Evolutionary conservation across 1,140 invertebrate species (phyloP).

Genomic region (Choristoneura fumiferana): DNA sequence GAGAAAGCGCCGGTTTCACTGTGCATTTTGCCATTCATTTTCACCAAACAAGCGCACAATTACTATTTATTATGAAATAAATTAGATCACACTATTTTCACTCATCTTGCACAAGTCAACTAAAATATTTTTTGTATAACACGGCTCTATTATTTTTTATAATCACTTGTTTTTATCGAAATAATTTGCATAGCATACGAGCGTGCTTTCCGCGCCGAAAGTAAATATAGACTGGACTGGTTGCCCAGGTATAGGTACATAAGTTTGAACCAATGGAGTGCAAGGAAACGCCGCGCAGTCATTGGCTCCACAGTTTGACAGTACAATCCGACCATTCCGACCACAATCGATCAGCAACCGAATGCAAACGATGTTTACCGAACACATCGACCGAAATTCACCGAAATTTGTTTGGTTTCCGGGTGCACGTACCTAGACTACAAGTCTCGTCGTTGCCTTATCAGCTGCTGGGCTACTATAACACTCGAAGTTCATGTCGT

Average conservation of each 20-base stretch:
- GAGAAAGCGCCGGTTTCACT: constrained; percentile 73
- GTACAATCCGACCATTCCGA: constrained; percentile 15
- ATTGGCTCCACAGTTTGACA: constrained; percentile 36
- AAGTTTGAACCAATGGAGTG: not conserved
- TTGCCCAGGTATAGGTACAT: constrained; percentile 12
- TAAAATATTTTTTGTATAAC: constrained; percentile 14
- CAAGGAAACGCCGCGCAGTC: constrained; percentile 17
- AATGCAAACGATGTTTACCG: constrained; percentile 17
- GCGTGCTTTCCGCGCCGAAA: constrained; percentile 28
- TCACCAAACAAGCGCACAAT: constrained; percentile 44
- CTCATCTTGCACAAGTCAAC: constrained; percentile 28
- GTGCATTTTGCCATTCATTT: constrained; percentile 77
- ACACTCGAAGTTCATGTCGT: no score
- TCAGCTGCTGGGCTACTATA: no score
- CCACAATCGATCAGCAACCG: constrained; percentile 30
- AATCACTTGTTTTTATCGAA: constrained; percentile 34
- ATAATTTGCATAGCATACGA: constrained; percentile 24
- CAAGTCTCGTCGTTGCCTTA: no score
- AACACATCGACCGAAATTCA: no score
- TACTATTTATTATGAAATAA: constrained; percentile 26
- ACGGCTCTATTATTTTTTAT: constrained; percentile 34
- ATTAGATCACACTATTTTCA: constrained; percentile 36
- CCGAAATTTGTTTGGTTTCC: constrained; percentile 10
- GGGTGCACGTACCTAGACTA: not conserved
- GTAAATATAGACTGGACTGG: constrained; percentile 35